phyloP scores from a whole-genome alignment of 2,797 vertebrate species.

The Podarcis siculus region DNA sequence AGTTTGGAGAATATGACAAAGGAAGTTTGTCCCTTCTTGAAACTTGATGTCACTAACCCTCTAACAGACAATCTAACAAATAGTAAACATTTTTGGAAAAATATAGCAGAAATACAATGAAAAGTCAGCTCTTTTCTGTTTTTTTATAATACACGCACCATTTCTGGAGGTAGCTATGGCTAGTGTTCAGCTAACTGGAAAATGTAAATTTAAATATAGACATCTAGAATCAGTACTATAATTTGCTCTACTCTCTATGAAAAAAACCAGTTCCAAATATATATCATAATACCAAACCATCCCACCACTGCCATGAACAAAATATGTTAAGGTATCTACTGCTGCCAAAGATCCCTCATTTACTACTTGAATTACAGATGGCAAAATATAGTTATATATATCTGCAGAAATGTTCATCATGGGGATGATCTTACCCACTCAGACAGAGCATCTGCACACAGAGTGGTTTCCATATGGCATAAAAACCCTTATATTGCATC shows the following conservation, averaged over 20 bases:
- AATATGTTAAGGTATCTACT: background rate
- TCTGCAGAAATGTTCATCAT: background rate
- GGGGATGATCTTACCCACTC: background rate
- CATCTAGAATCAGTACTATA: background rate
- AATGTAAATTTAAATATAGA: constrained; percentile 11
- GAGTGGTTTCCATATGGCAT: background rate
- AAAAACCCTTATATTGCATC: background rate
- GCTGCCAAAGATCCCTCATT: background rate
- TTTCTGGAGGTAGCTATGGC: background rate
- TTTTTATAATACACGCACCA: background rate
- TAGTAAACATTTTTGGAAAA: background rate
- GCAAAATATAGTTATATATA: background rate
- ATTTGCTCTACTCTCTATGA: background rate
- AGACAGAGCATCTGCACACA: background rate
- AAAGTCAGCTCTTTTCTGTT: background rate
- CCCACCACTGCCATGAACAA: background rate
- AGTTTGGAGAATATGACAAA: constrained; percentile 18
- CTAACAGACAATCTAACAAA: background rate
- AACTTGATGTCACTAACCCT: background rate
- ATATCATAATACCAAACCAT: background rate
- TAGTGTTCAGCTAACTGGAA: constrained; percentile 13
- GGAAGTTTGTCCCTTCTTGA: background rate
- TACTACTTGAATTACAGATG: constrained; percentile 1
- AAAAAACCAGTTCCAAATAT: background rate
- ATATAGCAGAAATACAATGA: background rate